These are phyloP conservation scores for Chrysolina haemoptera DNA, from an alignment of 2,888 invertebrate genomes.

Conservation along the genomic window DNA sequence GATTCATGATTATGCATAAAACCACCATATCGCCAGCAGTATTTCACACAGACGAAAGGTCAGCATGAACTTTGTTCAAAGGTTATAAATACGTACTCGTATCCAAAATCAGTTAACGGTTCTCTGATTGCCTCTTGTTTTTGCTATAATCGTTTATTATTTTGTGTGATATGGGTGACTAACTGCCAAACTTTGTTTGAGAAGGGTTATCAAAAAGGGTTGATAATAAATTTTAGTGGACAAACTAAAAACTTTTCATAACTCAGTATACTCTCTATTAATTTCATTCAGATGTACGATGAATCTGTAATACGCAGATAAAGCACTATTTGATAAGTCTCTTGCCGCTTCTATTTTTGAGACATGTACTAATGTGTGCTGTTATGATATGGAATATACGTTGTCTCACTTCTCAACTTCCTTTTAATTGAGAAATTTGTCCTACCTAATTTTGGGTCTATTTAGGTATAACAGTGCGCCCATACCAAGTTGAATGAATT, in stretches of 20 bases:
- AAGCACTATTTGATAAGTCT: no score
- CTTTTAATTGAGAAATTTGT: no score
- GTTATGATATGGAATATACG: no score
- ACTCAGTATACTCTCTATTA: neutral
- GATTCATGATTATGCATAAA: slow-evolving; percentile 16
- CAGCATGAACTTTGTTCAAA: slow-evolving; percentile 9
- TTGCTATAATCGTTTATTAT: slow-evolving; percentile 26
- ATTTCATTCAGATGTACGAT: no score
- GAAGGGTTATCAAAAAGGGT: slow-evolving; percentile 20
- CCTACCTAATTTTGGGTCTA: no score
- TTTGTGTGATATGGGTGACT: slow-evolving; percentile 16
- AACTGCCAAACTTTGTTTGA: slow-evolving; percentile 5
- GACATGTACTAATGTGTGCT: no score
- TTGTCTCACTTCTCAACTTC: no score
- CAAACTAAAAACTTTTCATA: slow-evolving; percentile 1
- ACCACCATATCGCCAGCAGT: neutral
- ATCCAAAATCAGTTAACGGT: slow-evolving; percentile 23
- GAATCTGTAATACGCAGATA: no score
- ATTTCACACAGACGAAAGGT: slow-evolving; percentile 16
- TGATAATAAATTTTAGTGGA: neutral
- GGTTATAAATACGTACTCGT: slow-evolving; percentile 15
- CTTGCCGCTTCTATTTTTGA: no score
- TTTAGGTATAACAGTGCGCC: no score
- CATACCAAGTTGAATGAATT: no score
- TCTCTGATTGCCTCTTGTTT: slow-evolving; percentile 30